phyloP scores from a whole-genome alignment of 2,888 invertebrate genomes.

The Anodontia alba region DNA sequence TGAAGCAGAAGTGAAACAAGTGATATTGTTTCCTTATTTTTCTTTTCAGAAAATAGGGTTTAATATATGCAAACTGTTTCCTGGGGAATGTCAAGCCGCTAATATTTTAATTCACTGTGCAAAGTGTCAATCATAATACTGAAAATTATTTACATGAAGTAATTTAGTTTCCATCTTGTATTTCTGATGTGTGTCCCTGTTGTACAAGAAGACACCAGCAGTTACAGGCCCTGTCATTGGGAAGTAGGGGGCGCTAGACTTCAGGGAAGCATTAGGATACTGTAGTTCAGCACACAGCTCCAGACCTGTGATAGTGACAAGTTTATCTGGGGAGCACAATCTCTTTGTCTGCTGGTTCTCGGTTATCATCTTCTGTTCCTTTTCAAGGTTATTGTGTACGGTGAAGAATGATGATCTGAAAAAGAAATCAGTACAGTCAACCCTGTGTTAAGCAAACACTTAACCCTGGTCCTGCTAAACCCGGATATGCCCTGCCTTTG shows the following conservation, averaged over 20 bases:
- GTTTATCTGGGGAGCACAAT: conserved; percentile 79
- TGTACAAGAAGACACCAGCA: conserved; percentile 73
- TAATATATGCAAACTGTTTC: too few species aligned
- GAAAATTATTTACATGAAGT: conserved; percentile 58
- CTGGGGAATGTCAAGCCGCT: too few species aligned
- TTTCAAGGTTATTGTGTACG: conserved; percentile 86
- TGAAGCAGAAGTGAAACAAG: too few species aligned
- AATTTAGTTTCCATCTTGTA: conserved; percentile 78
- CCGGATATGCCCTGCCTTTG: too few species aligned
- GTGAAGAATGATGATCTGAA: conserved; percentile 81
- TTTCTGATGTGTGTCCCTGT: conserved; percentile 78
- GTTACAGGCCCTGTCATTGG: conserved; percentile 79
- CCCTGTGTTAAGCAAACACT: too few species aligned
- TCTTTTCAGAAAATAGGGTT: too few species aligned
- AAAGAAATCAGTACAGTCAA: too few species aligned
- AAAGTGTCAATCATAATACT: too few species aligned
- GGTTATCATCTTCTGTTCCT: conserved; percentile 89
- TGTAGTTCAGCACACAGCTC: conserved; percentile 92
- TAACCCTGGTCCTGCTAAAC: too few species aligned
- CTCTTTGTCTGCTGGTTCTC: conserved; percentile 87
- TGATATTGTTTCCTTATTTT: too few species aligned
- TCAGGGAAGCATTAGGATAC: conserved; percentile 88
- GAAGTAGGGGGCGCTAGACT: conserved; percentile 84
- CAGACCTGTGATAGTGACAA: conserved; percentile 91
- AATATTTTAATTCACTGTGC: too few species aligned